Base-by-base conservation (phyloP, 2,797 vertebrate species). In the Morelia viridis region DNA sequence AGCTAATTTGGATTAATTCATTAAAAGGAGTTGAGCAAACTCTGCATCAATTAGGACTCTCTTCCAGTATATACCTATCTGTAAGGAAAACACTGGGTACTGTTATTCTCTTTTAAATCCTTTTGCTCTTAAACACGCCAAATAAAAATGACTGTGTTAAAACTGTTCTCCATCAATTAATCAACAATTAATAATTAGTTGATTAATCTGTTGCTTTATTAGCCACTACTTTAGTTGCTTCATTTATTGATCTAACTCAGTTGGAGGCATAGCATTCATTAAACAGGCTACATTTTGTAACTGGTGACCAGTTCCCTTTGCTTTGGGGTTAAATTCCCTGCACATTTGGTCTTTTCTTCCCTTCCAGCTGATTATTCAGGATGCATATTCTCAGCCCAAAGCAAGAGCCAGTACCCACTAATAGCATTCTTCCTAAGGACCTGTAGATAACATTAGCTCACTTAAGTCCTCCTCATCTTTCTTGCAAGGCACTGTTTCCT, bases 401-500 rank as follows among this genome's bases (percentile, higher is more conserved):
- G 94, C 92, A 96, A 94, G 93, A 96, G 92, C 92, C 87, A 46
- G 95, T 92, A 93, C 92, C 61, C 94, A 41, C 60, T 89, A 94
- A 94, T 93, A 22, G 31, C 46, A 31, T 76, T 57, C 96, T 96
- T 96, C 94, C 94, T 90, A 89, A 93, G 90, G 94, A 94, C 95
- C 94, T 97, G 94, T 95, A 95, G 95, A 95, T 94, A 96, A 95
- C 93, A 94, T 96, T 95, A 95, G 95, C 92, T 87, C 90, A 93
- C 95, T 94, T 95, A 94, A 96, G 95, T 96, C 95, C 95, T 96
- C 92, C 89, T 7, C 94, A 92, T 91, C 84, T 13, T 93, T 95
- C 95, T 96, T 96, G 94, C 93, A 95, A 93, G 93, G 93, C 94
- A 96, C 96, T 96, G 96, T 96, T 95, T 97, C 50, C 0, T 93